Evolutionary conservation across 2,113 vertebrate genomes (phyloP).

Genomic region (Piaya cayana): DNA sequence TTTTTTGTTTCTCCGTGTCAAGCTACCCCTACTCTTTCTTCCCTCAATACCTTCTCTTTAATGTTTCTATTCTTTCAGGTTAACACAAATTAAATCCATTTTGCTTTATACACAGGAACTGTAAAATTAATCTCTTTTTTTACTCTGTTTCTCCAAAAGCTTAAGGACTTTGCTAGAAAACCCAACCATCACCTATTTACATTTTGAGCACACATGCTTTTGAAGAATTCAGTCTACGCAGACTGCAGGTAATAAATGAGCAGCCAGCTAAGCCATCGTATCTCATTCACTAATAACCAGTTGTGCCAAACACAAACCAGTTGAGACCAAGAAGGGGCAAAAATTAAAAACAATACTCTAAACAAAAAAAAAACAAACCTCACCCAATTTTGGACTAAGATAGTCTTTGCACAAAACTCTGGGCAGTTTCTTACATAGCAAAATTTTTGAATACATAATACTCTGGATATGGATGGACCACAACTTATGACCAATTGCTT

Average conservation of each 20-base stretch:
- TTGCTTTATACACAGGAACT: background rate
- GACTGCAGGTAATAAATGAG: background rate
- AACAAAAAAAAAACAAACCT: background rate
- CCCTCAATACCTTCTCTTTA: background rate
- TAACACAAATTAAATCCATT: background rate
- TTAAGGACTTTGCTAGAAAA: background rate
- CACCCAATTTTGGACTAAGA: background rate
- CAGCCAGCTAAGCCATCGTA: background rate
- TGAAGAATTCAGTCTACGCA: background rate
- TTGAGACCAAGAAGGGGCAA: background rate
- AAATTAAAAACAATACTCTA: background rate
- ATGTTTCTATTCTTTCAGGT: background rate
- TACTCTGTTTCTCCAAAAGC: background rate
- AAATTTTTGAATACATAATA: background rate
- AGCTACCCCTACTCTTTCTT: background rate
- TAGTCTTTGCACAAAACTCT: background rate
- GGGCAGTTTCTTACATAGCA: background rate
- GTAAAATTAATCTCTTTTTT: background rate
- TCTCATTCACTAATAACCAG: background rate
- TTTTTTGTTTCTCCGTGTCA: background rate
- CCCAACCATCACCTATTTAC: background rate
- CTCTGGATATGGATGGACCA: background rate
- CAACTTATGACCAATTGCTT: background rate
- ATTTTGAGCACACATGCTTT: background rate
- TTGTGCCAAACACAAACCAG: background rate